These are phyloP conservation scores for Sakesphorus luctuosus DNA, from an alignment of 2,113 vertebrate genomes.

Conservation along the genomic window DNA sequence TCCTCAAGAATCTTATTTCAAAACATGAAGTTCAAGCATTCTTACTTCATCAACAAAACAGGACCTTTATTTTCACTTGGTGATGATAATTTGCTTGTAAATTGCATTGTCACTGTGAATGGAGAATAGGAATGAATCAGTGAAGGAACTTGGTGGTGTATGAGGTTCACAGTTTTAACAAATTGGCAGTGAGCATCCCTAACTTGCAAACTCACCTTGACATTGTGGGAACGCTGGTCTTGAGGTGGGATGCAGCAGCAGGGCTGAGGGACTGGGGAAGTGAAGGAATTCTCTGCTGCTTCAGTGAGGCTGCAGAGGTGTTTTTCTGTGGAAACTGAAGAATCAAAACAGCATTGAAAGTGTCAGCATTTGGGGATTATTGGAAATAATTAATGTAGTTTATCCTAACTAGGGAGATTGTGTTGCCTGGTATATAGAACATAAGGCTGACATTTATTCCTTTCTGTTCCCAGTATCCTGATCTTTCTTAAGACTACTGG, in stretches of 20 bases:
- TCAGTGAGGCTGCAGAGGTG: neutral
- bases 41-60: neutral
- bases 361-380: neutral
- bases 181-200: neutral
- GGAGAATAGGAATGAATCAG: neutral
- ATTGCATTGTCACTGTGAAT: neutral
- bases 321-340: neutral
- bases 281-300: neutral
- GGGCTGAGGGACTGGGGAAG: neutral
- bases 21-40: neutral
- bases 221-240: neutral
- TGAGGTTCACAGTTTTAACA: neutral
- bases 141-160: neutral
- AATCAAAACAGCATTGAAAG: rapidly evolving
- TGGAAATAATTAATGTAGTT: neutral
- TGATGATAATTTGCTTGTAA: neutral
- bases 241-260: neutral
- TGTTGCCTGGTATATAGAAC: neutral
- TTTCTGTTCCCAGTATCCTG: neutral
- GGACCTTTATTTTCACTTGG: neutral
- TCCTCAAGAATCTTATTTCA: neutral
- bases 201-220: neutral
- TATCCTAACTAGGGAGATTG: neutral
- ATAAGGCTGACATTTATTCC: neutral
- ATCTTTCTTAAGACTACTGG: neutral